Conservation (phyloP, 2,888 invertebrate genomes). For the Stomorhina lunata region DNA sequence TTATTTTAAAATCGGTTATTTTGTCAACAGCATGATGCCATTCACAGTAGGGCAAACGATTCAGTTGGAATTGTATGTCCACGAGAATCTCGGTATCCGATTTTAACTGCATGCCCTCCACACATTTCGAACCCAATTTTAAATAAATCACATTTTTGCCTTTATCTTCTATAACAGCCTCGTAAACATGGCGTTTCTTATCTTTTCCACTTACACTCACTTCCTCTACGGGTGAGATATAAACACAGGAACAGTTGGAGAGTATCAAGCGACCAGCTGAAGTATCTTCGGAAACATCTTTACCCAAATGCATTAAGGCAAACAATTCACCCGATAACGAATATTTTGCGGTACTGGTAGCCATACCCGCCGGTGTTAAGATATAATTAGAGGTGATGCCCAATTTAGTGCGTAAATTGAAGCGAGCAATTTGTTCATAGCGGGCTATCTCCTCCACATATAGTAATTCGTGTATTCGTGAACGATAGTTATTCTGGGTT, state of each 20-base stretch:
- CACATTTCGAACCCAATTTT: conserved; percentile 85
- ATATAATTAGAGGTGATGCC: conserved; percentile 85
- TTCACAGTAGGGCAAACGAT: conserved; percentile 89
- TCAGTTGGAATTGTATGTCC: conserved; percentile 90
- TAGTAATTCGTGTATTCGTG: conserved; percentile 87
- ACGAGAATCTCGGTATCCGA: conserved; percentile 84
- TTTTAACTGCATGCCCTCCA: conserved; percentile 83
- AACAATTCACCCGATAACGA: conserved; percentile 88
- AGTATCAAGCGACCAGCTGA: conserved; percentile 89
- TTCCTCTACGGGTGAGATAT: conserved; percentile 81
- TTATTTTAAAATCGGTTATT: conserved; percentile 85
- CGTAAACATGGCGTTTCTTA: conserved; percentile 83
- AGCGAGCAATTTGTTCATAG: conserved; percentile 84
- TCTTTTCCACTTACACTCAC: conserved; percentile 41
- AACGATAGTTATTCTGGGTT: conserved; percentile 86
- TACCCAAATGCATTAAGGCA: conserved; percentile 86
- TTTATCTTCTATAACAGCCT: conserved; percentile 89
- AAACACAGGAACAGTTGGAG: conserved; percentile 87
- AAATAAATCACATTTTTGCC: conserved; percentile 89
- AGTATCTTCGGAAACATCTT: conserved; percentile 90
- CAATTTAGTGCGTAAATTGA: conserved; percentile 84
- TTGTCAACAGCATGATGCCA: conserved; percentile 91
- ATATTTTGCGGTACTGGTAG: conserved; percentile 87
- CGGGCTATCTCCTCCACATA: conserved; percentile 89
- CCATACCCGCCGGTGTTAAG: conserved; percentile 85